Conservation (phyloP, 2,113 vertebrate species). For the Hepsetus odoe region DNA sequence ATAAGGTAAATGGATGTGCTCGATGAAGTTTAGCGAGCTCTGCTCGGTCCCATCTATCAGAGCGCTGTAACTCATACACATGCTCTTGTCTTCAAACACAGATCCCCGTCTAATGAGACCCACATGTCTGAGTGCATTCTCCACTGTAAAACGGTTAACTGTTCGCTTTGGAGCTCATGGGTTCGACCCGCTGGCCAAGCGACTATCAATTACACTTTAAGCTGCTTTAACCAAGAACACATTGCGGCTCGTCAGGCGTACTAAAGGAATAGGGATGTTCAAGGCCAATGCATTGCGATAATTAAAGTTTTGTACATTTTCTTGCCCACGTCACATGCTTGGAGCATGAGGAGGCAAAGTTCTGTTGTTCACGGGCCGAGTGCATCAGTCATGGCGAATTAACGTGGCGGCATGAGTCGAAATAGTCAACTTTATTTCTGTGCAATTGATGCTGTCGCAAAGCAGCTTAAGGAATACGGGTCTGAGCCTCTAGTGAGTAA, state of each 20-base stretch:
- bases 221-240: neutral
- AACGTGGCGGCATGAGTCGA: neutral
- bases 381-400: neutral
- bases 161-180: neutral
- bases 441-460: too few species aligned
- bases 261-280: neutral
- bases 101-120: conserved; percentile 2
- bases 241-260: neutral
- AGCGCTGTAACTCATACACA: conserved; percentile 4
- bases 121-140: conserved; percentile 8
- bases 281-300: neutral
- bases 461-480: too few species aligned
- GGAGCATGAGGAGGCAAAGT: neutral
- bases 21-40: neutral
- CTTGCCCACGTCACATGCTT: neutral
- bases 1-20: neutral
- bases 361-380: neutral
- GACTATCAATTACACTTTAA: conserved; percentile 23
- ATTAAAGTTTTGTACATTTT: neutral
- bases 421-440: too few species aligned
- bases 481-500: too few species aligned
- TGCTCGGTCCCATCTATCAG: conserved; percentile 4
- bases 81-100: conserved; percentile 9
- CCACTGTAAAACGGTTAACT: neutral
- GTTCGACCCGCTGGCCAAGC: neutral